phyloP scores from a whole-genome alignment of 2,113 vertebrate species.

The Fulica atra region DNA sequence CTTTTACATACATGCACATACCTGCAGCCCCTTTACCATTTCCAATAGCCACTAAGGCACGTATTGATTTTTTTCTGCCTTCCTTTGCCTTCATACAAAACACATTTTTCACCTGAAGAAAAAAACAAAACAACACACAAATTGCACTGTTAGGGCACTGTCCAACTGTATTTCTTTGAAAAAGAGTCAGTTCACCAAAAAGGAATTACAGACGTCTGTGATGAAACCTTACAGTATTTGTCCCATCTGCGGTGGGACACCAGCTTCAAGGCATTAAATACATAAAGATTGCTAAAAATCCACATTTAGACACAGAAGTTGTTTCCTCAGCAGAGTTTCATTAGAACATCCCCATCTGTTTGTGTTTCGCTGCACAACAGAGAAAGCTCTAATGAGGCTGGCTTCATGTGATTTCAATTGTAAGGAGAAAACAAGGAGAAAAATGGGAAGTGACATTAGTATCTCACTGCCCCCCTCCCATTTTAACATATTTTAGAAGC shows the following conservation, averaged over 20 bases:
- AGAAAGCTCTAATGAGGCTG: not conserved
- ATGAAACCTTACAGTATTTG: not conserved
- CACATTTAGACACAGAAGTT: not conserved
- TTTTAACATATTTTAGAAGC: not conserved
- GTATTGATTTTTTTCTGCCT: slow-evolving; percentile 88
- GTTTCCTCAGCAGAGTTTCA: not conserved
- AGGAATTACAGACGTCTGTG: not conserved
- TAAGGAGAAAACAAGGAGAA: not conserved
- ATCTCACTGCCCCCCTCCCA: not conserved
- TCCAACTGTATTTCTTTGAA: not conserved
- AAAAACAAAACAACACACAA: not conserved
- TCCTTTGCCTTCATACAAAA: slow-evolving; percentile 97
- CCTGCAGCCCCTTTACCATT: slow-evolving; percentile 93
- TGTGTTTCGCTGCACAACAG: not conserved
- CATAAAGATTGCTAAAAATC: not conserved
- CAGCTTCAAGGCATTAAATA: not conserved
- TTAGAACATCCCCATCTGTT: not conserved
- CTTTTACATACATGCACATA: slow-evolving; percentile 2
- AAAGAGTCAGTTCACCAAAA: not conserved
- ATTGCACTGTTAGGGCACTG: not conserved
- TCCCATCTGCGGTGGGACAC: not conserved
- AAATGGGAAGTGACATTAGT: not conserved
- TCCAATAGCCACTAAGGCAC: slow-evolving; percentile 89
- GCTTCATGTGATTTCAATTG: not conserved
- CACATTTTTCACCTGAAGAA: slow-evolving; percentile 88